Conservation (phyloP, 1,140 invertebrate genomes). For the Ericerus pela region DNA sequence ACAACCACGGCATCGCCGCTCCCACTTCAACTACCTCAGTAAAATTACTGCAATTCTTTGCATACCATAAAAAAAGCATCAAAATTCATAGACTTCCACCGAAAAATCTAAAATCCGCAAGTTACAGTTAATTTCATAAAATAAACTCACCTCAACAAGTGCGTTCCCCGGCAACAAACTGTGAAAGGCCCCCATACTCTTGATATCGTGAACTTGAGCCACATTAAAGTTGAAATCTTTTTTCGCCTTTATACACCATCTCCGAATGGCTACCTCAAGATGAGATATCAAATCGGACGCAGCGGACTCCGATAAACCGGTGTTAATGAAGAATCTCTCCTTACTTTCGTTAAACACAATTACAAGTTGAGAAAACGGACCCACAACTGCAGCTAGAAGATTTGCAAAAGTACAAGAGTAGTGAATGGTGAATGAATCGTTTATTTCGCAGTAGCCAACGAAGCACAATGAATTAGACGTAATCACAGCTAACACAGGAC, state of each 20-base stretch:
- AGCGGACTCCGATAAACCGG: background rate
- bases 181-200: background rate
- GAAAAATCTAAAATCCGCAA: too few species aligned
- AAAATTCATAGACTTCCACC: too few species aligned
- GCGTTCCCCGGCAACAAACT: background rate
- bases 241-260: background rate
- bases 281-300: background rate
- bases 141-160: background rate
- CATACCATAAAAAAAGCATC: too few species aligned
- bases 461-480: background rate
- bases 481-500: slow-evolving; percentile 1
- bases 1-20: too few species aligned
- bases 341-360: background rate
- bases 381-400: background rate
- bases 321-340: background rate
- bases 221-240: background rate
- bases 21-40: too few species aligned
- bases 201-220: background rate
- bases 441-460: background rate
- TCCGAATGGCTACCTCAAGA: background rate
- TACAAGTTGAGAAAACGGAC: slow-evolving; percentile 1
- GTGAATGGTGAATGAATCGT: background rate
- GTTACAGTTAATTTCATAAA: too few species aligned
- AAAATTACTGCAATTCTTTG: too few species aligned
- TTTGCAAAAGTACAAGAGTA: background rate